phyloP scores from a whole-genome alignment of 2,797 vertebrate species.

The Salmo trutta region DNA sequence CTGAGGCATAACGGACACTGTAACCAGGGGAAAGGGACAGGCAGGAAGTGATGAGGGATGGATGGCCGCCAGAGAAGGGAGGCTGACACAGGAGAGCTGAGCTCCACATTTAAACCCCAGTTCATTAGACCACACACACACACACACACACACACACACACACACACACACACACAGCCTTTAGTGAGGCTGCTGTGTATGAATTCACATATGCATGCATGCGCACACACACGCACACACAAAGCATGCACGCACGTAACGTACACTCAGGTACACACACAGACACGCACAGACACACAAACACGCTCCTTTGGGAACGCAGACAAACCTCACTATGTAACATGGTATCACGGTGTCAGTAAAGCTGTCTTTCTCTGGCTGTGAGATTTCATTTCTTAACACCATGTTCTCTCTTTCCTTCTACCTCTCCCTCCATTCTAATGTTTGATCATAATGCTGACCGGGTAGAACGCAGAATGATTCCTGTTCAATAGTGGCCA shows the following conservation, averaged over 20 bases:
- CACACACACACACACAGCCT: background rate
- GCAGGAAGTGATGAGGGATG: slow-evolving; percentile 36
- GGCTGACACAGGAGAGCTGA: background rate
- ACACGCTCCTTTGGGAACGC: background rate
- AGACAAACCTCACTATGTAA: background rate
- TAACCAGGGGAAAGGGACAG: slow-evolving; percentile 23
- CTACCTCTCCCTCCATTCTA: background rate
- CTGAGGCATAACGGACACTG: slow-evolving; percentile 8
- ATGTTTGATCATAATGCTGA: slow-evolving; percentile 14
- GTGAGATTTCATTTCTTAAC: slow-evolving; percentile 15
- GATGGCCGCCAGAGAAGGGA: slow-evolving; percentile 14
- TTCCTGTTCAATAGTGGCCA: background rate
- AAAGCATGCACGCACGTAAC: background rate
- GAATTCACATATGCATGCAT: background rate
- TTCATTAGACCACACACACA: background rate
- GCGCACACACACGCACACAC: background rate
- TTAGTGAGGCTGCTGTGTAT: too few species aligned
- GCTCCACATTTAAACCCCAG: background rate
- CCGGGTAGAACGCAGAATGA: slow-evolving; percentile 6
- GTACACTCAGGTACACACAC: background rate
- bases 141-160: slow-evolving; percentile 3
- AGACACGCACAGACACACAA: background rate
- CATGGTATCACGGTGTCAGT: slow-evolving; percentile 41
- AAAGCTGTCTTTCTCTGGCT: slow-evolving; percentile 12
- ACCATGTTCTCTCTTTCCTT: background rate